These are phyloP conservation scores for Drosophila nannoptera DNA, from an alignment of 1,140 invertebrate species.

Conservation along the genomic window DNA sequence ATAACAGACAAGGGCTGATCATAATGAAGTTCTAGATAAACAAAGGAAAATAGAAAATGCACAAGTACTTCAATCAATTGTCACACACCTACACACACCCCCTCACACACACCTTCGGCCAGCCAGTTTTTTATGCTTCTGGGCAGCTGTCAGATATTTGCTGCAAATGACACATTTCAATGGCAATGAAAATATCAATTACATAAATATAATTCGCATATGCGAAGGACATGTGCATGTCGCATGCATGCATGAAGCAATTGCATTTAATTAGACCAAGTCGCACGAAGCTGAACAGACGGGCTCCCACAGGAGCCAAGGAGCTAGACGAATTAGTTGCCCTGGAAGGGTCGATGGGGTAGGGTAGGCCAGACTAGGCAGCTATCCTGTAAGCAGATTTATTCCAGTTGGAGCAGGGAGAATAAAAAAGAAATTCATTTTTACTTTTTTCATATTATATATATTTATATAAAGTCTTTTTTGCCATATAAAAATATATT, in stretches of 20 bases:
- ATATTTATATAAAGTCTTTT: no score
- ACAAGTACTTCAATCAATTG: not conserved
- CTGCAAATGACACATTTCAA: slow-evolving; percentile 59
- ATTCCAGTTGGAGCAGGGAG: no score
- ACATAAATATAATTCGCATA: slow-evolving; percentile 28
- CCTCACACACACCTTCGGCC: not conserved
- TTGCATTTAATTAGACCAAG: no score
- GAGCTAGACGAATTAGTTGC: no score
- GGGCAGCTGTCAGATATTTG: slow-evolving; percentile 31
- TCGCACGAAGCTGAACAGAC: slow-evolving; percentile 5
- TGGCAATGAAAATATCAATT: slow-evolving; percentile 62
- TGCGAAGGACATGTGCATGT: not conserved
- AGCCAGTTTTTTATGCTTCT: slow-evolving; percentile 15
- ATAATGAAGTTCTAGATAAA: slow-evolving; percentile 21
- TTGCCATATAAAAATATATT: not conserved
- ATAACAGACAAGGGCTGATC: slow-evolving; percentile 33
- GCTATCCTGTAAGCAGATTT: no score
- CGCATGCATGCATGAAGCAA: not conserved
- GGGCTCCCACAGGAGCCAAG: no score
- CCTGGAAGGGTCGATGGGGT: no score
- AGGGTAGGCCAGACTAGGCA: no score
- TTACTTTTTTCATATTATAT: no score
- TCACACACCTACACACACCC: not conserved
- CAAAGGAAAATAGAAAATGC: not conserved
- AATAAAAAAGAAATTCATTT: no score